phyloP scores from a whole-genome alignment of 23 tunicate species.

The Styela plicata region DNA sequence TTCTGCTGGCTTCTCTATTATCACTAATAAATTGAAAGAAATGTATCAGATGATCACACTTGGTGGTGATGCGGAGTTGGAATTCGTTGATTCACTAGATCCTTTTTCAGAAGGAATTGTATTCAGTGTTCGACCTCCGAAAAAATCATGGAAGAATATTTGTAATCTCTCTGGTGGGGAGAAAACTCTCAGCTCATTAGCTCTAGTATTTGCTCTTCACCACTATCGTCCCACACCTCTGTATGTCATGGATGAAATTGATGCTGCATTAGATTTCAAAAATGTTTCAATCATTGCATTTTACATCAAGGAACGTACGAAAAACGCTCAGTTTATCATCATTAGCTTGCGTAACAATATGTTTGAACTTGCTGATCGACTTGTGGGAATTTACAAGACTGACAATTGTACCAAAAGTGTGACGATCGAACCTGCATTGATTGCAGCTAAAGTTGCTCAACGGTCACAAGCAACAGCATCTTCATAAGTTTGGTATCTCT shows the following conservation, averaged over 20 bases:
- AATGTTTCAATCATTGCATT: constrained; percentile 94
- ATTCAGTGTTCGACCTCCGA: constrained; percentile 96
- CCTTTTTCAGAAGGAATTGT: constrained; percentile 95
- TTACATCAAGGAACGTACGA: constrained; percentile 74
- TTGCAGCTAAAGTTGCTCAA: constrained; percentile 15
- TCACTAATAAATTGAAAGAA: constrained; percentile 87
- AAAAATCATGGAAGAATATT: constrained; percentile 96
- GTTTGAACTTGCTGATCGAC: constrained; percentile 86
- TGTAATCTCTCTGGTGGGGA: constrained; percentile 96
- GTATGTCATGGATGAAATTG: constrained; percentile 99
- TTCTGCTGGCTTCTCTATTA: constrained; percentile 74
- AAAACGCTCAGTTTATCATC: constrained; percentile 90
- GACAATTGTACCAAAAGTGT: constrained; percentile 93
- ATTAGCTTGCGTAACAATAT: constrained; percentile 92
- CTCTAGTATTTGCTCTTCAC: constrained; percentile 95
- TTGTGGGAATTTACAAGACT: constrained; percentile 96
- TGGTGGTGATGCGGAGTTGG: constrained; percentile 98
- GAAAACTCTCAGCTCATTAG: constrained; percentile 87
- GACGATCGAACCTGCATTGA: constrained; percentile 57
- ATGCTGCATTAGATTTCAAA: constrained; percentile 94
- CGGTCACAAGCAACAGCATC: neutral
- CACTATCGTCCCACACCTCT: constrained; percentile 95
- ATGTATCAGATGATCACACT: constrained; percentile 97
- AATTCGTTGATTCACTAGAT: constrained; percentile 91
- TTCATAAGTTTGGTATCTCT: neutral